Percentiles rank a stretch among this genome's conserved stretches.
Evolutionary conservation across 2,888 invertebrate species (phyloP).

Genomic region (Gari tellinella): DNA sequence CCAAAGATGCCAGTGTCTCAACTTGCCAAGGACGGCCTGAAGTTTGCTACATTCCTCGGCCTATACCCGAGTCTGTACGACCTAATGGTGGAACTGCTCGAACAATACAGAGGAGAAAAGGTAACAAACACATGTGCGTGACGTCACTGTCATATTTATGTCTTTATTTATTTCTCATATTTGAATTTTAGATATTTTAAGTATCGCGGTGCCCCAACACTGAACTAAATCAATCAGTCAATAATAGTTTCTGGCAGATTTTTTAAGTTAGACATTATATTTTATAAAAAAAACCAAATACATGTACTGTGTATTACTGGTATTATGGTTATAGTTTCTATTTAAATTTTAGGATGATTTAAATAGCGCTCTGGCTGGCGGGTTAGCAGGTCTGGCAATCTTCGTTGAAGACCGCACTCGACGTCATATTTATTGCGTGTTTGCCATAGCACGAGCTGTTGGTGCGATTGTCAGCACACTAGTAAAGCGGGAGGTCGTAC

Average conservation of each 20-base stretch:
- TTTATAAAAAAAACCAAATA: too few species aligned
- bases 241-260: too few species aligned
- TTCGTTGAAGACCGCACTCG: conserved; percentile 66
- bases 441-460: conserved; percentile 73
- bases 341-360: conserved; percentile 69
- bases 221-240: too few species aligned
- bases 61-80: conserved; percentile 77
- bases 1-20: conserved; percentile 16
- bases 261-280: too few species aligned
- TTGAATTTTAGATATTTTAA: too few species aligned
- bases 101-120: conserved; percentile 59
- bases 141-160: too few species aligned
- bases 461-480: conserved; percentile 72
- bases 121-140: too few species aligned
- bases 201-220: too few species aligned
- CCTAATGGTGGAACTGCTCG: conserved; percentile 62
- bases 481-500: conserved; percentile 65
- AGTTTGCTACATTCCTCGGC: conserved; percentile 74
- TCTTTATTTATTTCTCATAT: too few species aligned
- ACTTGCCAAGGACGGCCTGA: conserved; percentile 65
- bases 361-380: conserved; percentile 74
- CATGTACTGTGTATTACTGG: too few species aligned
- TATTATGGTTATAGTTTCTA: too few species aligned
- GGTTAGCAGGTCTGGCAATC: conserved; percentile 71
- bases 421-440: conserved; percentile 68